Evolutionary conservation across 2,113 vertebrate genomes (phyloP), one percentile per base, ranked within the genome.

Genomic region (Melanotaenia duboulayi): DNA sequence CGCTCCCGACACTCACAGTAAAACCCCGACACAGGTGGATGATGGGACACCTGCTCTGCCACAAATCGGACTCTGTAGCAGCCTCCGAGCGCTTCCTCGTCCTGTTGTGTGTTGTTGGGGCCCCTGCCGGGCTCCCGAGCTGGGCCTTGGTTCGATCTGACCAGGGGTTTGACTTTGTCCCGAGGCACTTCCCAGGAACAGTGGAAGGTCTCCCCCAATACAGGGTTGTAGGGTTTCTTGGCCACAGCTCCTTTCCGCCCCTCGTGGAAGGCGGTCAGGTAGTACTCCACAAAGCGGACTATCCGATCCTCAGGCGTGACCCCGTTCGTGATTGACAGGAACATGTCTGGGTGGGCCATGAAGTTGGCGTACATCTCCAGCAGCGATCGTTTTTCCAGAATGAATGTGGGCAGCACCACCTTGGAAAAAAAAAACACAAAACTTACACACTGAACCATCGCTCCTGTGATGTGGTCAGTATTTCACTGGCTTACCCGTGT

Each of bases 301-400:
- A 96, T 97, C 59, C 97, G 93, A 74, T 98, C 97, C 92, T 97
- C 96, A 0, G 97, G 93, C 0, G 95, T 97, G 87, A 93, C 87
- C 37, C 95, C 96, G 0, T 94, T 91, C 1, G 95, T 92, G 87
- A 99, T 87, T 22, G 96, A 95, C 92, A 99, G 93, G 90, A 99
- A 96, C 92, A 98, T 92, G 89, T 99, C 97, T 0, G 97, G 96
- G 85, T 98, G 97, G 4, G 97, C 96, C 96, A 99, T 96, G 88
- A 99, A 99, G 92, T 99, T 97, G 51, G 97, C 97, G 4, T 97
- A 99, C 97, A 99, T 99, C 94, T 99, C 97, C 92, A 99, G 94
- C 83, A 99, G 91, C 28, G 97, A 99, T 23, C 97, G 95, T 93
- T 96, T 97, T 92, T 99, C 97, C 94, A 99, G 86, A 81, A 99